Percentiles rank a stretch among this genome's conserved stretches.
Evolutionary conservation across 2,113 vertebrate species (phyloP).

Genomic region (Heteronetta atricapilla): DNA sequence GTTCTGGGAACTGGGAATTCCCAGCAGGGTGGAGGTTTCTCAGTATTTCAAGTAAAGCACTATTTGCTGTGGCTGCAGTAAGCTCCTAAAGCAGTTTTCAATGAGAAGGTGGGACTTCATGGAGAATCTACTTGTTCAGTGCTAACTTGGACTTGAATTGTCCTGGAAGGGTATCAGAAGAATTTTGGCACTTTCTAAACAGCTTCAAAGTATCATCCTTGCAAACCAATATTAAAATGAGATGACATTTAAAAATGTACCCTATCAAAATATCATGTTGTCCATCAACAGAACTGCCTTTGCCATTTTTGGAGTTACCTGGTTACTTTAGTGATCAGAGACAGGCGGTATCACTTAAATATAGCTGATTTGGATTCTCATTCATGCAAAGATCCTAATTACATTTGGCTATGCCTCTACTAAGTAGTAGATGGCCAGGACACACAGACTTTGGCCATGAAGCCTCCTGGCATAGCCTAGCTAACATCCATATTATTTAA

Average conservation of each 20-base stretch:
- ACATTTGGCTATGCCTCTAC: not conserved
- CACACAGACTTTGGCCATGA: not conserved
- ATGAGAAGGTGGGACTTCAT: not conserved
- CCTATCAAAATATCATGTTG: not conserved
- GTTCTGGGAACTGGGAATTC: not conserved
- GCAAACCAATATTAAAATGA: not conserved
- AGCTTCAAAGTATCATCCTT: not conserved
- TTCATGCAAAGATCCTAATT: fast-evolving
- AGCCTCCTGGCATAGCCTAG: not conserved
- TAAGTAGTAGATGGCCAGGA: not conserved
- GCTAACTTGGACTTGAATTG: not conserved
- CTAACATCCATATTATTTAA: not conserved
- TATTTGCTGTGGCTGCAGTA: not conserved
- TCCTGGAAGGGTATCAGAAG: not conserved
- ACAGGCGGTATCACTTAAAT: not conserved
- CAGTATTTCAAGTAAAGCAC: not conserved
- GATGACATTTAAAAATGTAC: not conserved
- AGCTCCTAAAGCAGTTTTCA: not conserved
- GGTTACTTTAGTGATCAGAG: not conserved
- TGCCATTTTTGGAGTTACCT: not conserved
- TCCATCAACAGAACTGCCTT: not conserved
- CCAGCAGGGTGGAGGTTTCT: constrained; percentile 14
- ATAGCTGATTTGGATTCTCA: not conserved
- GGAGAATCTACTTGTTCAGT: not conserved
- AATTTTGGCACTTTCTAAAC: not conserved